Evolutionary conservation across 30 jellyfish, hydroid and myxozoan genomes (phyloP).

Genomic region (Cassiopea xamachana): DNA sequence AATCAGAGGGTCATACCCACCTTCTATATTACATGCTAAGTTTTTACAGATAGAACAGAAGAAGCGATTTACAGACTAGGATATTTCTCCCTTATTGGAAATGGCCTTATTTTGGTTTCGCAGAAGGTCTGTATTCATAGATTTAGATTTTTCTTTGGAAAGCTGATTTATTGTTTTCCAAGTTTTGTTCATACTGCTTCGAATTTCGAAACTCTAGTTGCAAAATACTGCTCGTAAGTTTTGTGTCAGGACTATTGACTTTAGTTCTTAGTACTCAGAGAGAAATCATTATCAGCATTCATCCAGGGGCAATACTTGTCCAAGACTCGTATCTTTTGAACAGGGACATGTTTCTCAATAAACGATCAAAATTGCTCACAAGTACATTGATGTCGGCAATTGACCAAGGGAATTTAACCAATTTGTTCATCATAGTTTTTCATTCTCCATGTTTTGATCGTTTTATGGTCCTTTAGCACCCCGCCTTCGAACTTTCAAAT

Average conservation of each 20-base stretch:
- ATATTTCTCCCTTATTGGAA: conserved; percentile 22
- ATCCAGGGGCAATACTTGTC: conserved; percentile 18
- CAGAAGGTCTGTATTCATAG: not conserved
- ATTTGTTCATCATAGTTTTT: not conserved
- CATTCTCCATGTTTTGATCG: conserved; percentile 21
- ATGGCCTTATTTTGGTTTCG: not conserved
- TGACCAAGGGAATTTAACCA: conserved; percentile 26
- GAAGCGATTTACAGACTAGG: conserved; percentile 6
- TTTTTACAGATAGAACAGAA: too few species aligned
- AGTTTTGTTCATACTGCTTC: not conserved
- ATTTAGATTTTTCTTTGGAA: too few species aligned
- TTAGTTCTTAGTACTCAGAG: not conserved
- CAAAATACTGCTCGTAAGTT: conserved; percentile 2
- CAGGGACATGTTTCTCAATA: conserved; percentile 23
- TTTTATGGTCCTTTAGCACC: not conserved
- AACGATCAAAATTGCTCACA: not conserved
- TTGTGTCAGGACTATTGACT: conserved; percentile 12
- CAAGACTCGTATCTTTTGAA: conserved; percentile 20
- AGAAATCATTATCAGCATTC: conserved; percentile 14
- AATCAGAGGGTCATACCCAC: too few species aligned
- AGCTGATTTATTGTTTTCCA: not conserved
- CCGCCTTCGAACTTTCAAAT: conserved; percentile 3
- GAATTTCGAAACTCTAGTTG: not conserved
- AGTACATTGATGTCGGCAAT: conserved; percentile 12
- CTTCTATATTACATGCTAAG: too few species aligned